Base-by-base conservation (phyloP, 2,888 invertebrate genomes). In the Sisyra nigra region DNA sequence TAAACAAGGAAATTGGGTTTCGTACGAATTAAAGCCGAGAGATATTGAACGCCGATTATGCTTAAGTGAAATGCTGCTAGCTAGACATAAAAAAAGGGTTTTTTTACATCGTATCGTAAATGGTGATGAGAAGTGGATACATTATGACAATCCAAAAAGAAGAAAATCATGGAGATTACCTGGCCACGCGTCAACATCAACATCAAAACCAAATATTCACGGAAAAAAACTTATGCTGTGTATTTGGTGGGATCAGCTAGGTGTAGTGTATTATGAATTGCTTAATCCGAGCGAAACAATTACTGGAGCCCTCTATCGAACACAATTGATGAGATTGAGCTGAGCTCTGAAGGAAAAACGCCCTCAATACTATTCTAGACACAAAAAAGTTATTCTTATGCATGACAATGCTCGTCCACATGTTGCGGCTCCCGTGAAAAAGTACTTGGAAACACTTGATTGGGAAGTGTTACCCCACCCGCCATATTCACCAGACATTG, bases 131-230 rank as follows among this genome's bases (percentile, higher is more conserved):
- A 43, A 31, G 29, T 42, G 42, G 34, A 24, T 42, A 24, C 24
- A 42, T 19, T 42, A 37, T 40, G 40, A 33, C 32, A 44, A 39
- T 11, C 34, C 34, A 11, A 34, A 34, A 11, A 7, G n/a, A 6
- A 49, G 19, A 46, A 52, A 50, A 48, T 52, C 50, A 37, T 50
- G 47, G 49, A 47, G 44, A 34, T 45, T 46, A 46, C 48, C 48
- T 39, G 47, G 48, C 18, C 46, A 49, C 17, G 47, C 47, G 46
- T 49, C 48, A 38, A 49, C 45, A 42, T 52, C 50, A 35, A 42
- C 44, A 29, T 43, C 50, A 15, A 51, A 49, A 37, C 46, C 41
- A 13, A 52, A n/a, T n/a, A n/a, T n/a, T n/a, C n/a, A n/a, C n/a
- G n/a, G n/a, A n/a, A n/a, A n/a, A n/a, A n/a, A n/a, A n/a, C n/a